Conservation (phyloP, 2,797 vertebrate species). For the Danio choprae region DNA sequence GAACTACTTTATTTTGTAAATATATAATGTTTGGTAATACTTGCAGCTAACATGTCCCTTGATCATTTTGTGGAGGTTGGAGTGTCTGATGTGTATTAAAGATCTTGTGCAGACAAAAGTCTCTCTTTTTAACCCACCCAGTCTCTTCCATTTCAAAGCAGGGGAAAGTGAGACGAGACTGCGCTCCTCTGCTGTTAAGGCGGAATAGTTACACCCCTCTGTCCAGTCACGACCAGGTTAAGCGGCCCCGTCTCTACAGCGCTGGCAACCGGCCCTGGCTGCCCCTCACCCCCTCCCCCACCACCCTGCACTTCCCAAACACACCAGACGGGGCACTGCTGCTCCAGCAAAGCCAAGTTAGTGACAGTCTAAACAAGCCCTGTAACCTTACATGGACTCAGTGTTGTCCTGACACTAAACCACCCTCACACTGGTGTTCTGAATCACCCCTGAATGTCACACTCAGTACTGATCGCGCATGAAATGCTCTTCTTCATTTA, state of each 20-base stretch:
- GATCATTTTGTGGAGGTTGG: neutral
- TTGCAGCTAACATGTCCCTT: neutral
- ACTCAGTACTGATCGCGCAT: constrained; percentile 28
- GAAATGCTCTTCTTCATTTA: neutral
- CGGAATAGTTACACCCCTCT: constrained; percentile 96
- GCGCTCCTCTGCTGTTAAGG: constrained; percentile 85
- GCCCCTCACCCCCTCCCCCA: constrained; percentile 82
- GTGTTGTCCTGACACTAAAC: constrained; percentile 43
- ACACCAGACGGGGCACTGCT: constrained; percentile 81
- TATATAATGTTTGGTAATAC: neutral
- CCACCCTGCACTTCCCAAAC: constrained; percentile 77
- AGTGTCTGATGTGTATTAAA: constrained; percentile 1
- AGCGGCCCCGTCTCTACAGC: constrained; percentile 93
- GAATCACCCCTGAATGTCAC: constrained; percentile 26
- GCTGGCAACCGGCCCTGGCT: constrained; percentile 90
- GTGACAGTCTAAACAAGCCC: constrained; percentile 72
- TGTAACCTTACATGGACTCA: constrained; percentile 60
- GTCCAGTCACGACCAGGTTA: constrained; percentile 90
- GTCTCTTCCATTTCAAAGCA: constrained; percentile 80
- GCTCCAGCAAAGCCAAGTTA: constrained; percentile 85
- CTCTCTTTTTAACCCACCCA: constrained; percentile 69
- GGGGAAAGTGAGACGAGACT: constrained; percentile 80
- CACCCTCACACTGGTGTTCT: constrained; percentile 40
- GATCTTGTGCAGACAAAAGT: neutral
- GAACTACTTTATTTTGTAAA: neutral